These are phyloP conservation scores for Morpho helenor DNA, from an alignment of 2,888 invertebrate species.

Conservation along the genomic window DNA sequence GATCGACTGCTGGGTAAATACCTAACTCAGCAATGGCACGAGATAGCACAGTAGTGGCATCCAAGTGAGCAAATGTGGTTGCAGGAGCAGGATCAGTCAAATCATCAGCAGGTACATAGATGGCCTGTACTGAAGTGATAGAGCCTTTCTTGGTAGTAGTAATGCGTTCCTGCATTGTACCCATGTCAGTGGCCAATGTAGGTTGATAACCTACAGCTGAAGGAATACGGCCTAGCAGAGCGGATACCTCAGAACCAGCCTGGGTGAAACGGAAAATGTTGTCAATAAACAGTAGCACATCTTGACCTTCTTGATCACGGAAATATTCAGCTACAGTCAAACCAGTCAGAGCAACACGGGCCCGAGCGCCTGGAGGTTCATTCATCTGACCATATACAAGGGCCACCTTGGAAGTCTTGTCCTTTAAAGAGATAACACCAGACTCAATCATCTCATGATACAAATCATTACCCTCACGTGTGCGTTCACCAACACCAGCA, in stretches of 20 bases:
- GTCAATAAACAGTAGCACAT: slow-evolving; percentile 96
- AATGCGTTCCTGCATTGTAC: slow-evolving; percentile 98
- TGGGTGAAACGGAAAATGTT: slow-evolving; percentile 98
- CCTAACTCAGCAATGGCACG: slow-evolving; percentile 96
- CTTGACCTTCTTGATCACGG: slow-evolving; percentile 96
- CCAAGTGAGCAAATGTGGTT: slow-evolving; percentile 97
- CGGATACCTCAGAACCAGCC: slow-evolving; percentile 94
- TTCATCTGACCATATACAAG: slow-evolving; percentile 98
- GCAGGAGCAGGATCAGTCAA: slow-evolving; percentile 98
- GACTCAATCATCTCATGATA: slow-evolving; percentile 98
- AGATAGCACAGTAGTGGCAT: slow-evolving; percentile 96
- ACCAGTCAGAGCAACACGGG: slow-evolving; percentile 95
- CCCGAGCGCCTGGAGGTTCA: slow-evolving; percentile 97
- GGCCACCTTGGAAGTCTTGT: slow-evolving; percentile 94
- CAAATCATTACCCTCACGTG: slow-evolving; percentile 97
- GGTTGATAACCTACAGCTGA: slow-evolving; percentile 98
- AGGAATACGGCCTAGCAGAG: slow-evolving; percentile 96
- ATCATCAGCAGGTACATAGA: slow-evolving; percentile 97
- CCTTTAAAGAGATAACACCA: slow-evolving; percentile 94
- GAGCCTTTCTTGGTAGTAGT: slow-evolving; percentile 96
- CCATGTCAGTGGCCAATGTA: slow-evolving; percentile 97
- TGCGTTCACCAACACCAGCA: slow-evolving; percentile 96
- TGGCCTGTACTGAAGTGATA: slow-evolving; percentile 97
- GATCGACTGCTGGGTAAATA: slow-evolving; percentile 97
- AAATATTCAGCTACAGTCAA: slow-evolving; percentile 97